These are phyloP conservation scores for Epinephelus awoara DNA, from an alignment of 2,797 vertebrate genomes.

Conservation along the genomic window DNA sequence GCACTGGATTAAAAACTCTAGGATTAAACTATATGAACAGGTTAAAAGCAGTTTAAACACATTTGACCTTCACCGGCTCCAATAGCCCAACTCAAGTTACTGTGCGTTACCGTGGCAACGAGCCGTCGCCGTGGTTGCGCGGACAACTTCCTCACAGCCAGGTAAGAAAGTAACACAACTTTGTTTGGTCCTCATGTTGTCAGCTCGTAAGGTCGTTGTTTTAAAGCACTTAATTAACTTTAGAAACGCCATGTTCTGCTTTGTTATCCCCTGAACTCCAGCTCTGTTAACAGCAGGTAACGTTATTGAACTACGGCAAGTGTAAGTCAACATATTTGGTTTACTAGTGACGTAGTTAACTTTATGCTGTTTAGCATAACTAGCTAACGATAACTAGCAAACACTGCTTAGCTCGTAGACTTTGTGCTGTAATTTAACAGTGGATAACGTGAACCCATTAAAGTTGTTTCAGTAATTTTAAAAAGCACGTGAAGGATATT, in stretches of 20 bases:
- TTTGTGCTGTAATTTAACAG: too few species aligned
- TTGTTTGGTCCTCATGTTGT: background rate
- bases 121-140: conserved; percentile 53
- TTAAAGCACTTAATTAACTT: background rate
- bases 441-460: too few species aligned
- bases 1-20: too few species aligned
- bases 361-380: background rate
- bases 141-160: conserved; percentile 44
- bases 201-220: too few species aligned
- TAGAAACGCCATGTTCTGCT: rapidly evolving
- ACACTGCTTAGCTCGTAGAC: too few species aligned
- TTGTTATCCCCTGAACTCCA: background rate
- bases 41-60: background rate
- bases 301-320: background rate
- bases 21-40: background rate
- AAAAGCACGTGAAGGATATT: too few species aligned
- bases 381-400: background rate
- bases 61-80: conserved; percentile 37
- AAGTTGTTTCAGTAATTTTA: too few species aligned
- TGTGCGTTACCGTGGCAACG: conserved; percentile 48
- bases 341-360: background rate
- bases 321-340: background rate
- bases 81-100: background rate
- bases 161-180: conserved; percentile 61
- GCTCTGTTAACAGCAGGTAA: background rate